Evolutionary conservation across 2,113 vertebrate species (phyloP), one percentile per base, ranked within the genome.

Genomic region (Chaetodon auriga): DNA sequence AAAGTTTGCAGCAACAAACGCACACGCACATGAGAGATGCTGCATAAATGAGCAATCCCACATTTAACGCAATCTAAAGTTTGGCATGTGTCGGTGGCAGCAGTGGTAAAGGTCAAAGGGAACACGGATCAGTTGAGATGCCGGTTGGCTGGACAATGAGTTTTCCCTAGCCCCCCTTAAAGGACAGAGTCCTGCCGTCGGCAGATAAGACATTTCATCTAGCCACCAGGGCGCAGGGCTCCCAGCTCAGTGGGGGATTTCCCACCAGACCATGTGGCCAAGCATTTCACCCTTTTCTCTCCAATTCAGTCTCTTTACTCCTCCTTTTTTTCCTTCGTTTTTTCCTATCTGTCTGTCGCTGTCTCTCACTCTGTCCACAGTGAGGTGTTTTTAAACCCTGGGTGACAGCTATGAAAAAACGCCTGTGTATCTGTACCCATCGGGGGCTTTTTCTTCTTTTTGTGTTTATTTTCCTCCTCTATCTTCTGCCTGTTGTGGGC

Each of bases 161-260:
- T 92, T 92, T 86, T 89, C 86, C 87, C 81, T 21, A 76, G 90
- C 84, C 86, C 91, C 85, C 82, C 89, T 92, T 91, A 86, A 89
- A 94, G 92, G 93, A 94, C 90, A 94, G 90, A 89, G 86, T 91
- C 90, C 94, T 94, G 94, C 90, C 80, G 89, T 90, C 73, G 84
- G 88, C 86, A 90, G 94, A 95, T 94, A 94, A 94, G 93, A 90
- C 90, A 87, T 93, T 92, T 95, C 92, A 93, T 95, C 92, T 90
- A 79, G 79, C 91, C 90, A 82, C 93, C 88, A 75, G 88, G 85
- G 87, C 58, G 69, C 83, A 81, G 73, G 82, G 84, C 85, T 90
- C 80, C 83, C 79, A 78, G 89, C 91, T 83, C 91, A 89, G 88
- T 54, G 78, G 92, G 92, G 90, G 88, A 92, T 92, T 92, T 93